Base-by-base conservation (phyloP, 2,113 vertebrate species). In the Onychostoma macrolepis region DNA sequence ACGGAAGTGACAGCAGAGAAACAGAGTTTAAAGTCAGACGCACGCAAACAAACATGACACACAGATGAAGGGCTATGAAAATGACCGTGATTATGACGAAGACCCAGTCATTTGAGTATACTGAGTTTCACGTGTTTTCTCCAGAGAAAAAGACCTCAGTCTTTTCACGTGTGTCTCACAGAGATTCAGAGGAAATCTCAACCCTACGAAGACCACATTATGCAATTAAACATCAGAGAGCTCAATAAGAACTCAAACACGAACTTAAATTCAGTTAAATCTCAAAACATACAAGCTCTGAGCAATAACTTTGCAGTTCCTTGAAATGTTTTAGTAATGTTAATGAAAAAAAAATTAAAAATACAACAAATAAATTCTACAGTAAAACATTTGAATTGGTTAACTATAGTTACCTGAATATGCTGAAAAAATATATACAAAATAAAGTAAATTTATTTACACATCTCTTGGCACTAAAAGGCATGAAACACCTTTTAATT, bases 41-140 rank as follows among this genome's bases (percentile, higher is more conserved):
- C 77, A 56, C 50, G 10, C 48, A 80, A 58, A 36, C 79, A 81
- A 65, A 81, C n/a, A 65, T 48, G 74, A 76, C 74, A 76, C 79
- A 19, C 3, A 81, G 79, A 81, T 28, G 58, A 43, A 43, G 36
- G 36, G 5, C 56, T 28, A 38, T 17, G 2, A 58, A 58, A 56
- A 53, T 53, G 75, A 53, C 17, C 21, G 3, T 10, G 56, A 33
- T 21, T 33, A 4, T 36, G 36, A 24, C 5, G 4, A 48, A 41
- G n/a, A 17, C n/a, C 12, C n/a, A 48, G 21, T 26, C 72, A 74
- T 43, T 13, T 1, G 69, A 71, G 33, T 21, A 11, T 36, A 71
- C 21, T 41, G 36, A 43, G 71, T 43, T 13, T 74, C 26, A 30
- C 76, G 0, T 30, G 17, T 50, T 78, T 78, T 30, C 26, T 10